Conservation (phyloP, 2,888 invertebrate species). For the Xanthorhoe designata region DNA sequence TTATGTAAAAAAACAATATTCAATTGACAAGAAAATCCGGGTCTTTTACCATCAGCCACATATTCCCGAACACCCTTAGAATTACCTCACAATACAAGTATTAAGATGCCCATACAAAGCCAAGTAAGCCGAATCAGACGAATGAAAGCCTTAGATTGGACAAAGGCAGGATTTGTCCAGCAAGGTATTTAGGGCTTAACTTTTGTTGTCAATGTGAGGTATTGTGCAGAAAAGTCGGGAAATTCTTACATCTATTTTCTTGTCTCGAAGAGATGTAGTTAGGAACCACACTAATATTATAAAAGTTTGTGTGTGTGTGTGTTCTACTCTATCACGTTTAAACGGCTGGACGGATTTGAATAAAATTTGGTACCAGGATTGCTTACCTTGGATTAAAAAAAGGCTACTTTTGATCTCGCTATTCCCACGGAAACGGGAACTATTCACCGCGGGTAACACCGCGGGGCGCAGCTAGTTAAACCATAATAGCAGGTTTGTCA, state of each 20-base stretch:
- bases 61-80: slow-evolving; percentile 13
- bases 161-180: slow-evolving; percentile 73
- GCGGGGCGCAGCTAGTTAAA: too few relatives aligned
- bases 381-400: too few relatives aligned
- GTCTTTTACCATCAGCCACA: slow-evolving; percentile 26
- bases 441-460: too few relatives aligned
- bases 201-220: slow-evolving; percentile 55
- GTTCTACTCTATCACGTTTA: too few relatives aligned
- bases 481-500: too few relatives aligned
- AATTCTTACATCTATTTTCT: slow-evolving; percentile 36
- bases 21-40: slow-evolving; percentile 17
- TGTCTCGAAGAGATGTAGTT: slow-evolving; percentile 4
- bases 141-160: slow-evolving; percentile 71
- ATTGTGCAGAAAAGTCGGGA: slow-evolving; percentile 41
- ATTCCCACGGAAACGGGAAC: too few relatives aligned
- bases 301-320: too few relatives aligned
- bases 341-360: too few relatives aligned
- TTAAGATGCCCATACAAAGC: slow-evolving; percentile 82
- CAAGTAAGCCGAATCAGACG: slow-evolving; percentile 59
- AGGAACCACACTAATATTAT: background rate
- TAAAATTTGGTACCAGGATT: too few relatives aligned
- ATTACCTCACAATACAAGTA: slow-evolving; percentile 56
- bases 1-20: background rate
- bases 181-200: slow-evolving; percentile 75
- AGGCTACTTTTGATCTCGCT: too few relatives aligned